Evolutionary conservation across 1,140 invertebrate species (phyloP).

Genomic region (Cheumatopsyche charites): DNA sequence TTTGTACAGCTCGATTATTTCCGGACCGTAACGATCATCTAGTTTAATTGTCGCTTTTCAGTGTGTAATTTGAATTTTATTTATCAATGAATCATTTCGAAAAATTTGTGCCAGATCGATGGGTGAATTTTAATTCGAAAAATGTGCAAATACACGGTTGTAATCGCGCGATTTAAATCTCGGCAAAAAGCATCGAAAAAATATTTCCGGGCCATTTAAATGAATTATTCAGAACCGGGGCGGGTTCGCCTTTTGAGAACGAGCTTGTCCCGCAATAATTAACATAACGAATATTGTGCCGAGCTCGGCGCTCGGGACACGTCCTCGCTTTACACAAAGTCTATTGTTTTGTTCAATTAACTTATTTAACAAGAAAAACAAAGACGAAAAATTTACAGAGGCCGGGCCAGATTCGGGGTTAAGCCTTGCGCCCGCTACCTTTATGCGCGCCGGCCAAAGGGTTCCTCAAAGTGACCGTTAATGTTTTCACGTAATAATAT

Average conservation of each 20-base stretch:
- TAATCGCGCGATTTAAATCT: background rate
- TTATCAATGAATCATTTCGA: too few relatives aligned
- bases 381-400: constrained; percentile 40
- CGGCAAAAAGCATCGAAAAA: constrained; percentile 10
- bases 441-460: constrained; percentile 36
- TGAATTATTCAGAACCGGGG: constrained; percentile 13
- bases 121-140: background rate
- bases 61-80: too few relatives aligned
- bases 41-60: too few relatives aligned
- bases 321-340: constrained; percentile 15
- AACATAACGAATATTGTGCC: constrained; percentile 34
- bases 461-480: constrained; percentile 45
- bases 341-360: constrained; percentile 43
- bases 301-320: background rate
- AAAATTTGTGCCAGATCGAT: too few relatives aligned
- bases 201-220: constrained; percentile 18
- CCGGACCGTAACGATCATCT: background rate
- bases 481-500: constrained; percentile 44
- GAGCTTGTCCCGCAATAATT: constrained; percentile 24
- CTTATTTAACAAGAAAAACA: constrained; percentile 43
- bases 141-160: too few relatives aligned
- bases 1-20: constrained; percentile 35
- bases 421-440: constrained; percentile 33
- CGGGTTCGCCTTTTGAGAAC: constrained; percentile 24
- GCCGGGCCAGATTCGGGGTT: constrained; percentile 34